These are phyloP conservation scores for Macrosoma leucophasiata DNA, from an alignment of 2,888 invertebrate genomes.

Conservation along the genomic window DNA sequence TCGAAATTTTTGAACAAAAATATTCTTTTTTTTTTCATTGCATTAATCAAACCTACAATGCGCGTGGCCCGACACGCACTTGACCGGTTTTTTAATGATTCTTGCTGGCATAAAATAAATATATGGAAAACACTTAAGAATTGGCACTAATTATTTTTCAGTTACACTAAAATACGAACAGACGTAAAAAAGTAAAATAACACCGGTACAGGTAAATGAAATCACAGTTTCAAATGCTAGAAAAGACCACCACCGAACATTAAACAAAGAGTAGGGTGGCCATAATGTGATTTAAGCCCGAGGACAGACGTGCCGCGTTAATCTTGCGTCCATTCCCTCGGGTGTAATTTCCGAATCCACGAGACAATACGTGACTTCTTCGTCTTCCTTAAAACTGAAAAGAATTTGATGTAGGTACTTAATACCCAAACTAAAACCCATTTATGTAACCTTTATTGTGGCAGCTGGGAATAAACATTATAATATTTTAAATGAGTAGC, in stretches of 20 bases:
- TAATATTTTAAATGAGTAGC: too few relatives aligned
- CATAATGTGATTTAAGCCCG: conserved; percentile 65
- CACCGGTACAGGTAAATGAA: conserved; percentile 30
- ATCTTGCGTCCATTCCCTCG: conserved; percentile 56
- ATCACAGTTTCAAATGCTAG: conserved; percentile 40
- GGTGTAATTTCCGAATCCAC: conserved; percentile 48
- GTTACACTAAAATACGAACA: conserved; percentile 10
- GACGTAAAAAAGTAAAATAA: conserved; percentile 19
- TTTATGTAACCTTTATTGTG: not conserved
- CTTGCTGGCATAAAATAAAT: too few relatives aligned
- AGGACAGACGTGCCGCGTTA: conserved; percentile 64
- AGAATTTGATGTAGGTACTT: too few relatives aligned
- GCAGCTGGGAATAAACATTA: not conserved
- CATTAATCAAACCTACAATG: too few relatives aligned
- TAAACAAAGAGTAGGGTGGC: conserved; percentile 52
- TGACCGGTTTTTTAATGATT: too few relatives aligned
- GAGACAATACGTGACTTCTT: conserved; percentile 55
- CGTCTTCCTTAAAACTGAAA: conserved; percentile 23
- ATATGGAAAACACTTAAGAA: too few relatives aligned
- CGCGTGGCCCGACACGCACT: too few relatives aligned
- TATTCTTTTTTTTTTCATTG: too few relatives aligned
- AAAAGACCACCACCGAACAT: conserved; percentile 48
- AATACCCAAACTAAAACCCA: not conserved
- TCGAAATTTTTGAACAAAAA: too few relatives aligned
- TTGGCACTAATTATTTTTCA: conserved; percentile 10